A percentile compares a stretch with the other conserved stretches of the same genome.
Evolutionary conservation across 2,113 vertebrate species (phyloP).

Genomic region (Urocynchramus pylzowi): DNA sequence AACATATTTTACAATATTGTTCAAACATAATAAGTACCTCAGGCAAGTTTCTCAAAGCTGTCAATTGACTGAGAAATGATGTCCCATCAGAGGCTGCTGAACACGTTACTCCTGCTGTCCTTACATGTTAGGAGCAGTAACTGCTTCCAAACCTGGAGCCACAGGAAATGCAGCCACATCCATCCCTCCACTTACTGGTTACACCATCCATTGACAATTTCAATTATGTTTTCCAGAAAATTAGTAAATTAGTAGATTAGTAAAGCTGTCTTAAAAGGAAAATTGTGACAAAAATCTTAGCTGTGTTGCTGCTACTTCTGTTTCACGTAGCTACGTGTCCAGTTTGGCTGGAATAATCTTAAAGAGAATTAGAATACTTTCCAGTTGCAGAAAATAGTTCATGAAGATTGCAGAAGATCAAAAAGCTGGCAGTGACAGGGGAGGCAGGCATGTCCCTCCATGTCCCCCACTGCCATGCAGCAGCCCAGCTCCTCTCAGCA

Average conservation of each 20-base stretch:
- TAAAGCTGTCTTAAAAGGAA: not conserved
- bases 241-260: not conserved
- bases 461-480: not conserved
- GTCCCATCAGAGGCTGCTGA: not conserved
- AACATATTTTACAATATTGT: slow-evolving; percentile 1
- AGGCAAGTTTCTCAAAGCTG: not conserved
- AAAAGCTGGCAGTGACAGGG: not conserved
- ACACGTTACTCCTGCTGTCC: not conserved
- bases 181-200: not conserved
- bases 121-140: not conserved
- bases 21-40: slow-evolving; percentile 41
- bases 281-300: not conserved
- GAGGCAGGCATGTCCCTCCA: not conserved
- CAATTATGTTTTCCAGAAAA: not conserved
- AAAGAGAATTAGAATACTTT: not conserved
- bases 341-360: not conserved
- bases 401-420: not conserved
- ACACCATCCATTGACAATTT: not conserved
- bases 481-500: not conserved
- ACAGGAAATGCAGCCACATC: not conserved
- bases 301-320: not conserved
- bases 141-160: not conserved
- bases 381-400: not conserved
- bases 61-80: not conserved
- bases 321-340: not conserved